These are phyloP conservation scores for Vanessa atalanta DNA, from an alignment of 1,140 invertebrate genomes.

Conservation along the genomic window DNA sequence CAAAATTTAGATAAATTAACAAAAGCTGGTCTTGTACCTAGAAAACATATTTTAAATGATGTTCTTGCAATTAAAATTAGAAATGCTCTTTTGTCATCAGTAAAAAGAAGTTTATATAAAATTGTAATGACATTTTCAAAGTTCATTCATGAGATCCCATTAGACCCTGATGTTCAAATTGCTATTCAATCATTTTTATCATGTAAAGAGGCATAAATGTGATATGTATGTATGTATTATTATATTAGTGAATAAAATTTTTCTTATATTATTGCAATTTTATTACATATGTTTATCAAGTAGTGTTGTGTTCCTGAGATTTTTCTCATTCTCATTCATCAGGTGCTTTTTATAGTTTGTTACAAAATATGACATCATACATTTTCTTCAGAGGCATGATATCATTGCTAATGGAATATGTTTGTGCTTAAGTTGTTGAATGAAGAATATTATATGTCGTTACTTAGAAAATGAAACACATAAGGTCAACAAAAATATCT, in stretches of 20 bases:
- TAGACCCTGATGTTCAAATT: constrained; percentile 78
- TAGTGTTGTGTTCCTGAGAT: no score
- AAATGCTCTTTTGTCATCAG: constrained; percentile 82
- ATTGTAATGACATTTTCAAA: constrained; percentile 85
- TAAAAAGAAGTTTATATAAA: constrained; percentile 88
- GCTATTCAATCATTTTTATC: constrained; percentile 78
- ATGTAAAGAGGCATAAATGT: constrained; percentile 75
- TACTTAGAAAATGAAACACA: constrained; percentile 5
- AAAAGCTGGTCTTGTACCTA: constrained; percentile 83
- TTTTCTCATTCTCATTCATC: no score
- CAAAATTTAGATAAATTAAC: constrained; percentile 86
- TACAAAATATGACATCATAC: no score
- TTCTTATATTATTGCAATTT: not conserved
- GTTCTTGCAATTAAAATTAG: constrained; percentile 83
- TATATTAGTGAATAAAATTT: constrained; percentile 19
- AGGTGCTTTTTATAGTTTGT: no score
- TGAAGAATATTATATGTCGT: no score
- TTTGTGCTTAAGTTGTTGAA: no score
- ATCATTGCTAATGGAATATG: no score
- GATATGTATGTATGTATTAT: not conserved
- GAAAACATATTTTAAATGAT: constrained; percentile 82
- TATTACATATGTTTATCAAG: not conserved
- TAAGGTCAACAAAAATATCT: constrained; percentile 11
- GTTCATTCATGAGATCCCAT: constrained; percentile 85
- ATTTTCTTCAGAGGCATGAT: no score